Conservation (phyloP, 2,113 vertebrate species). For the Penelope pileata region DNA sequence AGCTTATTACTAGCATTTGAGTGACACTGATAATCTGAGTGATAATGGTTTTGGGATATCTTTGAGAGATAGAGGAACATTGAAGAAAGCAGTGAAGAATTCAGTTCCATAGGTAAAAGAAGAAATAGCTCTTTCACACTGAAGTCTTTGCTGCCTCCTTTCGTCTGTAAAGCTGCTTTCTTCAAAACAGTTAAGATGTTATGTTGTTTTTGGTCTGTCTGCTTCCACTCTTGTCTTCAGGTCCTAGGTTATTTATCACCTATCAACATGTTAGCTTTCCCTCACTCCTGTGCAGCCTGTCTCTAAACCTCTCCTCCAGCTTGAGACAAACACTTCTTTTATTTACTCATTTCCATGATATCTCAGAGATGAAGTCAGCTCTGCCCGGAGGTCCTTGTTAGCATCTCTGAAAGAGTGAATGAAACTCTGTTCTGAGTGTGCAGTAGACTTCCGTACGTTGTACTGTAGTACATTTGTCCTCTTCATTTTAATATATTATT, state of each 20-base stretch:
- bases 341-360: not conserved
- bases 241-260: not conserved
- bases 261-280: not conserved
- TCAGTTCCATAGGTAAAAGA: not conserved
- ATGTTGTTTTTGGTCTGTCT: not conserved
- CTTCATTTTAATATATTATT: not conserved
- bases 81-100: not conserved
- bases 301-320: not conserved
- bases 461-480: not conserved
- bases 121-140: not conserved
- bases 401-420: not conserved
- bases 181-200: not conserved
- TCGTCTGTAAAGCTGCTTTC: not conserved
- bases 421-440: not conserved
- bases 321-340: not conserved
- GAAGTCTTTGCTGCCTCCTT: not conserved
- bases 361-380: not conserved
- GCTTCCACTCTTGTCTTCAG: not conserved
- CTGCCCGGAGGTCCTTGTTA: not conserved
- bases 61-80: not conserved
- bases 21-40: not conserved
- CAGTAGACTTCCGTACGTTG: not conserved
- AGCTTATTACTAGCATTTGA: not conserved
- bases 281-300: not conserved
- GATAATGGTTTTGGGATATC: not conserved